Base-by-base conservation (phyloP, 2,113 vertebrate species). In the Canis aureus region DNA sequence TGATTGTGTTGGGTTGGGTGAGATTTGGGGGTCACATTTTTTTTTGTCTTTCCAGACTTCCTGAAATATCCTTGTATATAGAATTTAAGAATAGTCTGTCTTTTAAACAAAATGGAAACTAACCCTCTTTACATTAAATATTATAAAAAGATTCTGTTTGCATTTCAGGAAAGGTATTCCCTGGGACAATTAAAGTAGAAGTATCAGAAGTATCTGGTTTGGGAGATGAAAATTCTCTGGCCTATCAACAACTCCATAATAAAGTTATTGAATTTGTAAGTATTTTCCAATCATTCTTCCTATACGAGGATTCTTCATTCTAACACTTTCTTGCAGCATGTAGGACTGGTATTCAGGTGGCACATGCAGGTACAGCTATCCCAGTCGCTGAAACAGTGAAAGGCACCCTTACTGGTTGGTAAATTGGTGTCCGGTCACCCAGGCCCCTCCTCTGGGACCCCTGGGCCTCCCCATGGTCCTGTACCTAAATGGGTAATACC, bases 141-240 rank as follows among this genome's bases (percentile, higher is more conserved):
- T 16, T 57, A 86, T 80, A 96, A 29, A 90, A 86, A 84, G 2
- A 64, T 53, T 98, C 35, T 98, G 38, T 73, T 98, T 96, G 91
- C 43, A 79, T 98, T 98, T 91, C 92, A 99, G 99, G 97, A 29
- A 2, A 25, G 59, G 0, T 69, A 82, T 99, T 79, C 89, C 96
- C 98, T 64, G 98, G 73, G 1, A 0, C 0, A 0, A 0, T 99
- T 35, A 0, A 0, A 0, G 0, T 98, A 17, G 0, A 0, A 0
- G 0, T 0, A 23, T 0, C 0, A 29, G 89, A 94, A 22, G 8
- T 0, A 51, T 0, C 0, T 0, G 1, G 0, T 0, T 0, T 98
- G 69, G 0, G 29, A 51, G 0, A 0, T 35, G 0, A 43, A 83
- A 5, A 0, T 19, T 98, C 98, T 5, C 0, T 0, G 0, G 0